phyloP scores from a whole-genome alignment of 1,140 invertebrate species.

The Hyposmocoma kahamanoa region DNA sequence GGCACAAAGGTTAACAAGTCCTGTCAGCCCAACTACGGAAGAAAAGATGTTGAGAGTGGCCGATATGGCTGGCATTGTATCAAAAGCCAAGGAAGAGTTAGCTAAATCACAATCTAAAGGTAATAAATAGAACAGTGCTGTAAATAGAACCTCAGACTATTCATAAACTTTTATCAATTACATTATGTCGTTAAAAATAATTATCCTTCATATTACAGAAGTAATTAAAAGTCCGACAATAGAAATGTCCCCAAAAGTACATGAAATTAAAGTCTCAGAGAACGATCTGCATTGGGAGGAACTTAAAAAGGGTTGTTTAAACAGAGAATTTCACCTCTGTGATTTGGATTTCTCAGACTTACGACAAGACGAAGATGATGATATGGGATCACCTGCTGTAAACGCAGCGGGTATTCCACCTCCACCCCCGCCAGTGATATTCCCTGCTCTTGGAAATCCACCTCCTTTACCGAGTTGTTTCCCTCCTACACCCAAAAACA shows the following conservation, averaged over 20 bases:
- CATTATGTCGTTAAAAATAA: no score
- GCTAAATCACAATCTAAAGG: slow-evolving; percentile 85
- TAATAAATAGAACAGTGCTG: no score
- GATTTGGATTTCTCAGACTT: slow-evolving; percentile 98
- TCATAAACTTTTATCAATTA: no score
- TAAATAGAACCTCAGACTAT: no score
- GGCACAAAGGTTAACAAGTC: slow-evolving; percentile 85
- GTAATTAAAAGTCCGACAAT: slow-evolving; percentile 80
- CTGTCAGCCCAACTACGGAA: slow-evolving; percentile 66
- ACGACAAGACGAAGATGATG: slow-evolving; percentile 84
- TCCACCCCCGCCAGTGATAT: slow-evolving; percentile 78
- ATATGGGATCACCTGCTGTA: slow-evolving; percentile 76
- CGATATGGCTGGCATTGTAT: slow-evolving; percentile 92
- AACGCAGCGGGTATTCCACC: slow-evolving; percentile 79
- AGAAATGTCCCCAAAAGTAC: slow-evolving; percentile 76
- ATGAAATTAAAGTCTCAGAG: slow-evolving; percentile 90
- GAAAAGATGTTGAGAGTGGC: slow-evolving; percentile 77
- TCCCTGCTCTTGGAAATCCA: slow-evolving; percentile 53
- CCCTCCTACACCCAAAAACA: slow-evolving; percentile 42
- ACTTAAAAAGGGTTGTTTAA: slow-evolving; percentile 82
- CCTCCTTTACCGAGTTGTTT: slow-evolving; percentile 64
- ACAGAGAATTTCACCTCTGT: slow-evolving; percentile 90
- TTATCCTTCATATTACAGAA: no score
- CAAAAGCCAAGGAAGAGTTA: slow-evolving; percentile 93
- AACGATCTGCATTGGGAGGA: slow-evolving; percentile 97